Evolutionary conservation across 30 jellyfish, hydroid and myxozoan species (phyloP).

Genomic region (Pseudorhiza aurosa): DNA sequence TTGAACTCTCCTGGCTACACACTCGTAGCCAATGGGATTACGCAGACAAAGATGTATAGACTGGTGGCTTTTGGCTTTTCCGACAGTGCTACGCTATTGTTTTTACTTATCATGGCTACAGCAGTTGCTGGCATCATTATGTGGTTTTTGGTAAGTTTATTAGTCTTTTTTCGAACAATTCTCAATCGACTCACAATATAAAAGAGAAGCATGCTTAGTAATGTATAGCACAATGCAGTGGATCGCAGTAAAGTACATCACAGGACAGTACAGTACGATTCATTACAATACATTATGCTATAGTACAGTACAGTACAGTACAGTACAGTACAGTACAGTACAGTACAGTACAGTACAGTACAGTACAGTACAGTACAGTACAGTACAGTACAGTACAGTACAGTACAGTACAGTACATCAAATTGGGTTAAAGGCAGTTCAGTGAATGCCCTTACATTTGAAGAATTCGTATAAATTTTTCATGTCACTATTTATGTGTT

Average conservation of each 20-base stretch:
- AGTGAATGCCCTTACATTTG: too few relatives aligned
- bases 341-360: neutral
- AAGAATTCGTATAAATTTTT: too few relatives aligned
- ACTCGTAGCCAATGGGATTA: neutral
- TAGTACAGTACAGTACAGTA: neutral
- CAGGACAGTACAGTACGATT: neutral
- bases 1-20: constrained; percentile 41
- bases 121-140: neutral
- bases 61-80: constrained; percentile 36
- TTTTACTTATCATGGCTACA: neutral
- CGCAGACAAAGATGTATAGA: constrained; percentile 42
- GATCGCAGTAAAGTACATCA: neutral
- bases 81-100: constrained; percentile 33
- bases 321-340: neutral
- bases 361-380: neutral
- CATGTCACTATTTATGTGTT: neutral
- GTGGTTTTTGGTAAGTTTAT: constrained; percentile 46
- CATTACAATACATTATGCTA: neutral
- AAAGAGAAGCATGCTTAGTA: neutral
- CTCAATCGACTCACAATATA: neutral
- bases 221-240: neutral
- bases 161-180: neutral
- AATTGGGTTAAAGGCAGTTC: too few relatives aligned
- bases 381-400: neutral
- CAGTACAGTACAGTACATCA: neutral